Base-by-base conservation (phyloP, 2,888 invertebrate genomes). In the Phytoseiulus persimilis region DNA sequence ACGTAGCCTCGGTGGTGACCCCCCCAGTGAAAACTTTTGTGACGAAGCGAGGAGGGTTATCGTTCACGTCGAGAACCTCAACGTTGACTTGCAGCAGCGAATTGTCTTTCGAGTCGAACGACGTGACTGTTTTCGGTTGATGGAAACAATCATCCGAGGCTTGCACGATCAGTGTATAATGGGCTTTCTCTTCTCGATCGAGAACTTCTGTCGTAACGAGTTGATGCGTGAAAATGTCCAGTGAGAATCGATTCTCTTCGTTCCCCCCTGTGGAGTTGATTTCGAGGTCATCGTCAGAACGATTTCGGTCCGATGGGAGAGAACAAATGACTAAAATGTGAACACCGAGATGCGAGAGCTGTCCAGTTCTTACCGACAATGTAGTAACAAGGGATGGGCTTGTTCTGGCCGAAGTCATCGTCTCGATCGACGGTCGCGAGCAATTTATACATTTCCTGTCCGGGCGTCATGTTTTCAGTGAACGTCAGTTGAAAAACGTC, bases 1-100 rank as follows among this genome's bases (percentile, higher is more conserved):
- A 98, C 92, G 96, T 96, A 0, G 97, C 96, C 91, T 96, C 96
- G 0, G 98, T 97, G 28, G 98, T 97, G 0, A 98, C 96, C 0
- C 98, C 98, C 0, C 98, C 97, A 0, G 98, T 98, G 92, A 98
- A 97, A 90, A 97, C 95, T 91, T 92, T 91, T 90, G 95, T 95
- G 2, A 94, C 93, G 92, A 98, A 98, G 92, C 94, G 94, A 0
- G 98, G 98, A 0, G 96, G 94, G 93, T 98, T 98, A 92, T 98
- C 98, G 92, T 98, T 98, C 0, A 97, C 94, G 92, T 98, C 98
- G 84, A 94, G 93, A 0, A 98, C 95, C 2, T 90, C 90, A 31
- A 91, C 90, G 28, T 91, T 89, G 23, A 91, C 91, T 84, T 91
- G 91, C 14, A 91, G 89, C 84, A 92, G 90, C 89, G 92, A 96